Conservation (phyloP, 2,888 invertebrate genomes). For the Athripsodes cinereus region DNA sequence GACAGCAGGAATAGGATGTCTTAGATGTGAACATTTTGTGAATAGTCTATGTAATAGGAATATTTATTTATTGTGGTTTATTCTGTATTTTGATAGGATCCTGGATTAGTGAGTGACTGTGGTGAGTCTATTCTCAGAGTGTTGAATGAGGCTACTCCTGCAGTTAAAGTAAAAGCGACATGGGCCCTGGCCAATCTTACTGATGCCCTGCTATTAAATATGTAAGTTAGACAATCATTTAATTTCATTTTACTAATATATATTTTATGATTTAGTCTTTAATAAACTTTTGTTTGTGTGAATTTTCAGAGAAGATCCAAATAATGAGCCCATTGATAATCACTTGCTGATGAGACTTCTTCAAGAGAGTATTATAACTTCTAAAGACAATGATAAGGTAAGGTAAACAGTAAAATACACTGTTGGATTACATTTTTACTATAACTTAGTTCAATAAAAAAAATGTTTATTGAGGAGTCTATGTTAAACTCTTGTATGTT, state of each 20-base stretch:
- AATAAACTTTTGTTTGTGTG: not conserved
- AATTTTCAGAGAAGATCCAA: conserved; percentile 45
- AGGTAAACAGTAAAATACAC: no score
- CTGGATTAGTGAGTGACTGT: conserved; percentile 70
- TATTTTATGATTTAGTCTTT: conserved; percentile 1
- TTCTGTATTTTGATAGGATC: conserved; percentile 39
- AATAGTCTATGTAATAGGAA: no score
- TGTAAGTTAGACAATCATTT: conserved; percentile 42
- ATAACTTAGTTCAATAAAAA: not conserved
- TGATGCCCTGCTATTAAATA: conserved; percentile 69
- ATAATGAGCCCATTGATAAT: conserved; percentile 62
- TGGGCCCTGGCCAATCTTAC: conserved; percentile 86
- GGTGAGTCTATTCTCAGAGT: conserved; percentile 65
- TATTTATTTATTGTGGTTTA: no score
- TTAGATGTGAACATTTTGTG: no score
- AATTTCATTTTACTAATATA: conserved; percentile 4
- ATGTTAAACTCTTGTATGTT: conserved; percentile 10
- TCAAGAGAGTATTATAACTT: conserved; percentile 57
- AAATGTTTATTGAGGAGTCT: not conserved
- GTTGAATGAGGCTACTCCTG: conserved; percentile 57
- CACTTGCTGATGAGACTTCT: conserved; percentile 63
- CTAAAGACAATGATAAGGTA: conserved; percentile 74
- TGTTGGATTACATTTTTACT: conserved; percentile 10
- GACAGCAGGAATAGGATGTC: no score
- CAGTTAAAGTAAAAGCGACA: conserved; percentile 72